A percentile compares a stretch with the other conserved stretches of the same genome.
phyloP scores from a whole-genome alignment of 1,140 invertebrate species.

The Drosophila elegans region DNA sequence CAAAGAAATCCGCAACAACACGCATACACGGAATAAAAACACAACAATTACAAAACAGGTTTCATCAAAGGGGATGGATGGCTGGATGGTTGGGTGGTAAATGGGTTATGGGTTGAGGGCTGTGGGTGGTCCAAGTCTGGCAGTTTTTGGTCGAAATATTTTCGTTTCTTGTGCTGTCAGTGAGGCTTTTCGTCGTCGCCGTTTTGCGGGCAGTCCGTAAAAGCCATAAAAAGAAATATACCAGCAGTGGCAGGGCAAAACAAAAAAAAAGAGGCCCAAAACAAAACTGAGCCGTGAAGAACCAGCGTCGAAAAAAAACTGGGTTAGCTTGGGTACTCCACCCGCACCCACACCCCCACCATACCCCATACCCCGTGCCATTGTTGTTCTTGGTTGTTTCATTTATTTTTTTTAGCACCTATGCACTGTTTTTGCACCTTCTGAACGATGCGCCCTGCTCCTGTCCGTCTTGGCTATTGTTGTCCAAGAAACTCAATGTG shows the following conservation, averaged over 20 bases:
- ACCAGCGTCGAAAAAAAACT: conserved; percentile 56
- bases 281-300: conserved; percentile 63
- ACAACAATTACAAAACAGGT: conserved; percentile 81
- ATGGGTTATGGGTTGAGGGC: not conserved
- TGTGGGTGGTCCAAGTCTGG: conserved; percentile 9
- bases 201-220: conserved; percentile 73
- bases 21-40: conserved; percentile 52
- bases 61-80: conserved; percentile 32
- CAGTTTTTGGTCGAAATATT: conserved; percentile 34
- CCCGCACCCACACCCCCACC: too few relatives aligned
- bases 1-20: conserved; percentile 49
- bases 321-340: conserved; percentile 53
- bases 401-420: conserved; percentile 53
- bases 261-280: conserved; percentile 34
- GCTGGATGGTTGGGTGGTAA: not conserved
- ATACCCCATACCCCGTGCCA: conserved; percentile 6
- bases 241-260: conserved; percentile 36
- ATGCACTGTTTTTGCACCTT: conserved; percentile 56
- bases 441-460: conserved; percentile 54
- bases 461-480: conserved; percentile 68
- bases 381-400: conserved; percentile 47
- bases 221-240: conserved; percentile 76
- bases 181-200: conserved; percentile 46
- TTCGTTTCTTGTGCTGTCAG: conserved; percentile 35
- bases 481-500: conserved; percentile 65